These are phyloP conservation scores for Melipona beecheii DNA, from an alignment of 2,888 invertebrate genomes.

Conservation along the genomic window DNA sequence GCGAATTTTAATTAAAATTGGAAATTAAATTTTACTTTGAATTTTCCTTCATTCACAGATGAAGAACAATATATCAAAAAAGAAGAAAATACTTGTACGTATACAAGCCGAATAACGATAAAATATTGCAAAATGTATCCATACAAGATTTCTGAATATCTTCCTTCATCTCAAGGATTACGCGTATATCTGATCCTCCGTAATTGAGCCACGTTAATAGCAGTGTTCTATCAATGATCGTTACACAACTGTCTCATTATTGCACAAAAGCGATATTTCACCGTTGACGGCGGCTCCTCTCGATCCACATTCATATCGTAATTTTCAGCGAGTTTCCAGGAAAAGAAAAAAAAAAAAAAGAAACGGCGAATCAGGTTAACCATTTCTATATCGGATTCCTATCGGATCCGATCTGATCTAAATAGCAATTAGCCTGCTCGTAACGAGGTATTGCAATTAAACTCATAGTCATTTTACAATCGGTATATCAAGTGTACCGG, in stretches of 20 bases:
- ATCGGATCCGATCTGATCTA: constrained; percentile 6
- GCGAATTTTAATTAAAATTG: neutral
- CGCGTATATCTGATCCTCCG: neutral
- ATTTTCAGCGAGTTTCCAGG: neutral
- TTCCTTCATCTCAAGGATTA: neutral
- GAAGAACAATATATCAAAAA: neutral
- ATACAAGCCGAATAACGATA: accelerated
- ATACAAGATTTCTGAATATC: neutral
- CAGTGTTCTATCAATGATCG: neutral
- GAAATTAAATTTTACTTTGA: neutral
- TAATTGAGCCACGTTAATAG: constrained; percentile 7
- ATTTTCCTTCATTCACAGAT: neutral
- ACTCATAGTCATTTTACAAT: constrained; percentile 39
- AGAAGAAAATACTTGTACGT: neutral
- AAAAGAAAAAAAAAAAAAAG: neutral
- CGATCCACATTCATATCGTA: neutral
- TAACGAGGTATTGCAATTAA: constrained; percentile 38
- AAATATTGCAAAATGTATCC: neutral
- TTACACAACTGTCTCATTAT: constrained; percentile 13
- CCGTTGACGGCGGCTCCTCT: neutral
- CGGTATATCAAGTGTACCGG: constrained; percentile 4
- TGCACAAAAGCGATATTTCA: constrained; percentile 22
- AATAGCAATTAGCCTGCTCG: constrained; percentile 22
- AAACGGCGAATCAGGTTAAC: neutral
- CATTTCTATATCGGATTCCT: neutral